These are phyloP conservation scores for Zygaena filipendulae DNA, from an alignment of 2,888 invertebrate genomes.

Conservation along the genomic window DNA sequence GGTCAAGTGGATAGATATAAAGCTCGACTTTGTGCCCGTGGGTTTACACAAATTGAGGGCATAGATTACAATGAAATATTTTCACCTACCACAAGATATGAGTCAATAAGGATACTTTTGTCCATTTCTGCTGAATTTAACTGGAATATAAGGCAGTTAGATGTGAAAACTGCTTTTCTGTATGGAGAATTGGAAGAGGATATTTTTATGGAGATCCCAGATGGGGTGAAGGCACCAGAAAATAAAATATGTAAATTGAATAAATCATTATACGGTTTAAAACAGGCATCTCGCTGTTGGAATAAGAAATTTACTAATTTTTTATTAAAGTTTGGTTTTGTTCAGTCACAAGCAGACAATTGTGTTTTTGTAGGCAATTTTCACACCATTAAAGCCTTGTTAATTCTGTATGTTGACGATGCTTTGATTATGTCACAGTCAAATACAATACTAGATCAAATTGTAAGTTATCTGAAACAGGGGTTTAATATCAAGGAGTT, in stretches of 20 bases:
- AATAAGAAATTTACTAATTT: constrained; percentile 7
- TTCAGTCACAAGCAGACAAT: constrained; percentile 15
- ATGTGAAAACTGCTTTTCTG: constrained; percentile 6
- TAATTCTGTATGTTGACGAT: constrained; percentile 1
- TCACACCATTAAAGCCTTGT: background rate
- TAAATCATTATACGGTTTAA: constrained; percentile 4
- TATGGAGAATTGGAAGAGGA: constrained; percentile 3
- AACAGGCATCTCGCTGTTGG: constrained; percentile 4
- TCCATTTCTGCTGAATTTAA: constrained; percentile 1
- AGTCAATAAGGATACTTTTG: background rate
- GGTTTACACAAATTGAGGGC: background rate
- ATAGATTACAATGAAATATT: background rate
- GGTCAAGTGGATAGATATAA: background rate
- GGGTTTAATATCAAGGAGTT: constrained; percentile 1
- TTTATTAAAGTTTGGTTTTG: constrained; percentile 18
- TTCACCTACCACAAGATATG: constrained; percentile 1
- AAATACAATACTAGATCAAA: background rate
- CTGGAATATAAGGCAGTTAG: constrained; percentile 3
- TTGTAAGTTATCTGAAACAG: constrained; percentile 1
- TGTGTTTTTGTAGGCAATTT: constrained; percentile 16
- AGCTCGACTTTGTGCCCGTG: background rate
- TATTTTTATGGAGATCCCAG: constrained; percentile 3
- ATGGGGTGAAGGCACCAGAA: background rate
- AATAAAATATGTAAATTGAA: constrained; percentile 5
- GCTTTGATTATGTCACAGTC: background rate